These are phyloP conservation scores for Eulithis prunata DNA, from an alignment of 2,888 invertebrate genomes.

Conservation along the genomic window DNA sequence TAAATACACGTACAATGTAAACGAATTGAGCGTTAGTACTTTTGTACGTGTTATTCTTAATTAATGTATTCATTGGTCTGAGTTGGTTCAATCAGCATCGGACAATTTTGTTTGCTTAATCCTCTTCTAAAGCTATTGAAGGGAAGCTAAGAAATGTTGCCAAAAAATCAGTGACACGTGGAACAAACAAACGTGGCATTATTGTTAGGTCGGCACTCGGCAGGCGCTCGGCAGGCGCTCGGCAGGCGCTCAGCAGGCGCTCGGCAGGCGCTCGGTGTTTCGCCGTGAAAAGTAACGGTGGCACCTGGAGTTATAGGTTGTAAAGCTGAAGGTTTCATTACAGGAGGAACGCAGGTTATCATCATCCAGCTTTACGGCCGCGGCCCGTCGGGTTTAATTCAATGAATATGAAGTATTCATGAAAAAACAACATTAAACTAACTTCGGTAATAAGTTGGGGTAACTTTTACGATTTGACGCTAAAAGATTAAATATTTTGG, in stretches of 20 bases:
- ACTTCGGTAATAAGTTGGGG: constrained; percentile 17
- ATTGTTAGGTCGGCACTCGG: too few relatives aligned
- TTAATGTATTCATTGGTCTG: too few relatives aligned
- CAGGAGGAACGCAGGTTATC: constrained; percentile 30
- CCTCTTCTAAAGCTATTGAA: too few relatives aligned
- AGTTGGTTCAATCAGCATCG: too few relatives aligned
- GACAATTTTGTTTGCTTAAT: too few relatives aligned
- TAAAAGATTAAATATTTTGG: constrained; percentile 19
- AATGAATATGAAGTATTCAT: constrained; percentile 39
- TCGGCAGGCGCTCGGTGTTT: too few relatives aligned
- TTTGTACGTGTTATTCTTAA: constrained; percentile 12
- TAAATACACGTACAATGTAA: background rate
- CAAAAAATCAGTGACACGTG: too few relatives aligned
- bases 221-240: too few relatives aligned
- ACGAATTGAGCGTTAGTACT: background rate
- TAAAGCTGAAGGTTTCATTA: constrained; percentile 46
- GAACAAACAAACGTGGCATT: too few relatives aligned
- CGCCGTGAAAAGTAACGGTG: background rate
- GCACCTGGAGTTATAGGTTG: constrained; percentile 37
- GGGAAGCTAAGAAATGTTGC: too few relatives aligned
- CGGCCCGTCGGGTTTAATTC: constrained; percentile 25
- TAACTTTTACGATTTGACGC: constrained; percentile 17
- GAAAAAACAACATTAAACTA: constrained; percentile 28
- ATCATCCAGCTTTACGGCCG: constrained; percentile 32
- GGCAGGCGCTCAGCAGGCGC: too few relatives aligned